A percentile compares a stretch with the other conserved stretches of the same genome.
Conservation (phyloP, 1,140 invertebrate species). For the Lepidurus packardi region DNA sequence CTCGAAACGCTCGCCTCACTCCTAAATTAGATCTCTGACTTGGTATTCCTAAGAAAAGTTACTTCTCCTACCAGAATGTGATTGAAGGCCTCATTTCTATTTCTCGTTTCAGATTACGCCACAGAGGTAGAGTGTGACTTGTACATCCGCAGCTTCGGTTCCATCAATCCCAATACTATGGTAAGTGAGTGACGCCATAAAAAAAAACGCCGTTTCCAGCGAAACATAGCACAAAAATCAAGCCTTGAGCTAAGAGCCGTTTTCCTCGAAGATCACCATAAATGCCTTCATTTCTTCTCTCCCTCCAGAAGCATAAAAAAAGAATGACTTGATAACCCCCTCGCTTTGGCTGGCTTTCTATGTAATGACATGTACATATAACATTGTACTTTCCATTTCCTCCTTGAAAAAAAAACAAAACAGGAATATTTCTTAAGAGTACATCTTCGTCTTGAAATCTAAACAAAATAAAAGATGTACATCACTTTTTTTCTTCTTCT, state of each 20-base stretch:
- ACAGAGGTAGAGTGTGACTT: constrained; percentile 49
- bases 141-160: constrained; percentile 52
- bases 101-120: constrained; percentile 43
- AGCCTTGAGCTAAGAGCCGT: neutral
- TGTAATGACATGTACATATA: no score
- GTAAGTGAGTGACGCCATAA: constrained; percentile 42
- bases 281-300: neutral
- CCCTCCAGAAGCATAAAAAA: neutral
- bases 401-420: no score
- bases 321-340: no score
- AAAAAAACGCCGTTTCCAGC: neutral
- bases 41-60: neutral
- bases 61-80: neutral
- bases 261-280: neutral
- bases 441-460: no score
- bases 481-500: no score
- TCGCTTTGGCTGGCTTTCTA: no score
- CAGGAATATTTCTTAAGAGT: no score
- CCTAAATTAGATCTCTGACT: neutral
- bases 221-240: neutral
- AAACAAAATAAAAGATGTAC: no score
- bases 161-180: constrained; percentile 52
- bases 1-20: neutral
- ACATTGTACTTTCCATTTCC: no score
- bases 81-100: constrained; percentile 24